Conservation (phyloP, 2,797 vertebrate genomes). For the Psittacula derbiana region DNA sequence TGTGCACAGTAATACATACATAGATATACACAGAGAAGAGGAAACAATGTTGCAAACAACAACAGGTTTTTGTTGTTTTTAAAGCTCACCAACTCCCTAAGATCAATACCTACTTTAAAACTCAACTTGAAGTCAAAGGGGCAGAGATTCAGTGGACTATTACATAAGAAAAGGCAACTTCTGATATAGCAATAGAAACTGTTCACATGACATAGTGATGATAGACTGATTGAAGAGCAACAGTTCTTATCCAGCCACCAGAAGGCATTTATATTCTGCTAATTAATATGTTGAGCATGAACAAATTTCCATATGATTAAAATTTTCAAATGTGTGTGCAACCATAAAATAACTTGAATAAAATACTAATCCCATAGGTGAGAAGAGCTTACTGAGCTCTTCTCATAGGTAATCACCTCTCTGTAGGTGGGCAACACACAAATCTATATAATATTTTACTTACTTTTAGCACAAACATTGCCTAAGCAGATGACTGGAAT, state of each 20-base stretch:
- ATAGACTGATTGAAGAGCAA: background rate
- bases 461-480: background rate
- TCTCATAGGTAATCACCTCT: background rate
- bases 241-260: background rate
- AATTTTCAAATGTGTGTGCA: background rate
- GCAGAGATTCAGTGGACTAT: background rate
- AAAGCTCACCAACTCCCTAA: background rate
- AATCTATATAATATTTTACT: background rate
- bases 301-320: background rate
- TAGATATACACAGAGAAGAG: background rate
- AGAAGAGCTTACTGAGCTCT: constrained; percentile 15
- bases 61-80: background rate
- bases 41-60: background rate
- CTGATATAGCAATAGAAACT: background rate
- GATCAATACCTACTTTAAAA: background rate
- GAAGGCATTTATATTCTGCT: background rate
- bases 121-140: background rate
- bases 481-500: background rate
- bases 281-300: background rate
- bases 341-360: constrained; percentile 35
- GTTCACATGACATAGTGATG: background rate
- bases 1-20: background rate
- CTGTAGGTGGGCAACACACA: background rate
- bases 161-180: background rate
- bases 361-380: constrained; percentile 26